phyloP scores from a whole-genome alignment of 2,888 invertebrate species.

The Polyommatus iphigenia region DNA sequence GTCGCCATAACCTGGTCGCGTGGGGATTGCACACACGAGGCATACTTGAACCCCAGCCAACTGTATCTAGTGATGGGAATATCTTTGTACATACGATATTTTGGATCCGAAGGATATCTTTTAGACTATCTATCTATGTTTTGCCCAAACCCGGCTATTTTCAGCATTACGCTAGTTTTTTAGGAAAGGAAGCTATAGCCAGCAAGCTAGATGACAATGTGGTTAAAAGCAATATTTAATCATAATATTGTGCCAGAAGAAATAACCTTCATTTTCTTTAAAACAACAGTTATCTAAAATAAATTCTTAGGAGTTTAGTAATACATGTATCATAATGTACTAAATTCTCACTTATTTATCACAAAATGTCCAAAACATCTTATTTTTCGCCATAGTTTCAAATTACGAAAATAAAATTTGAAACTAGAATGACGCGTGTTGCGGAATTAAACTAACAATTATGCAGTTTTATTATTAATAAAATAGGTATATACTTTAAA shows the following conservation, averaged over 20 bases:
- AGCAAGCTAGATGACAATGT: no score
- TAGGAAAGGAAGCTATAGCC: no score
- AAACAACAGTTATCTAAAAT: no score
- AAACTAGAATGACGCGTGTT: not conserved
- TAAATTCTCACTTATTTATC: not conserved
- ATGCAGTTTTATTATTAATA: not conserved
- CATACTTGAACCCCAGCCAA: constrained; percentile 6
- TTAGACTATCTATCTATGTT: no score
- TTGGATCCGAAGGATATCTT: not conserved
- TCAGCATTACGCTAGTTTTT: no score
- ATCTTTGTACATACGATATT: not conserved
- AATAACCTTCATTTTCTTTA: no score
- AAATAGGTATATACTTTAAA: not conserved
- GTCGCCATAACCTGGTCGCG: constrained; percentile 3
- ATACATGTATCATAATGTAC: no score
- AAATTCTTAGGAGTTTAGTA: no score
- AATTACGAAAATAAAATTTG: not conserved
- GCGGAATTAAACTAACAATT: not conserved
- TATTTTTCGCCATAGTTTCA: not conserved
- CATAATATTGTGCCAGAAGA: no score
- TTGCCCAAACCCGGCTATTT: no score
- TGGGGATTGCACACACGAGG: not conserved
- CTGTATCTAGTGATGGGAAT: not conserved
- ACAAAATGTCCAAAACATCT: not conserved
- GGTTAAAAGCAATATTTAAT: no score